Base-by-base conservation (phyloP, 2,113 vertebrate genomes). In the Phrynocephalus versicolor region DNA sequence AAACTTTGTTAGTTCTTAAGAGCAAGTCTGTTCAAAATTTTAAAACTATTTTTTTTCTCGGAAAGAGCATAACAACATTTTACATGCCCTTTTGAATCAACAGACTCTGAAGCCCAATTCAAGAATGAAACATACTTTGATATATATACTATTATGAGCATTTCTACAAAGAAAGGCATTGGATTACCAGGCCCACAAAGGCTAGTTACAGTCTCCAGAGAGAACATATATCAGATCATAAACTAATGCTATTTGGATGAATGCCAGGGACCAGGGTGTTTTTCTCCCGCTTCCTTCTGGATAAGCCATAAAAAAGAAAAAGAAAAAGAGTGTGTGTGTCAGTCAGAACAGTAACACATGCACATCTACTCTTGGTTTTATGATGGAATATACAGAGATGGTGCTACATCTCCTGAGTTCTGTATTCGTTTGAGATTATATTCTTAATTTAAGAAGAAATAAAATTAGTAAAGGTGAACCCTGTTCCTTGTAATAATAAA, bases 81-180 rank as follows among this genome's bases (percentile, higher is more conserved):
- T 87, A 69, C 16, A n/a, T 60, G 90, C 87, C 89, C 71, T 70
- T 33, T 64, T 70, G 55, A 69, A 65, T 39, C 73, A 8, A 39
- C 65, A 35, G 64, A 16, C 6, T 87, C 91, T 86, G 69, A 92
- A 90, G 89, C 45, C 75, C 88, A 87, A 82, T 91, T 86, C 83
- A 74, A 86, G 82, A 88, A 91, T 86, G 30, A 91, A 92, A 81
- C 58, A 85, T 35, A 19, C 70, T 80, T 30, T 39, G 10, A 85
- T 89, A 82, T 76, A 85, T 85, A 78, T 81, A 51, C 84, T 51
- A 70, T 14, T 27, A 85, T 81, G 62, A 88, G 23, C 70, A 14
- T 80, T 25, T 84, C 57, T 80, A 16, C 80, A 81, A 41, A 57
- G 89, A 91, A 80, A 73, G 64, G 30, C 35, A 67, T 92, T 91